A percentile compares a stretch with the other conserved stretches of the same genome.
Evolutionary conservation across 1,140 invertebrate species (phyloP).

Genomic region (Drosophila yakuba): DNA sequence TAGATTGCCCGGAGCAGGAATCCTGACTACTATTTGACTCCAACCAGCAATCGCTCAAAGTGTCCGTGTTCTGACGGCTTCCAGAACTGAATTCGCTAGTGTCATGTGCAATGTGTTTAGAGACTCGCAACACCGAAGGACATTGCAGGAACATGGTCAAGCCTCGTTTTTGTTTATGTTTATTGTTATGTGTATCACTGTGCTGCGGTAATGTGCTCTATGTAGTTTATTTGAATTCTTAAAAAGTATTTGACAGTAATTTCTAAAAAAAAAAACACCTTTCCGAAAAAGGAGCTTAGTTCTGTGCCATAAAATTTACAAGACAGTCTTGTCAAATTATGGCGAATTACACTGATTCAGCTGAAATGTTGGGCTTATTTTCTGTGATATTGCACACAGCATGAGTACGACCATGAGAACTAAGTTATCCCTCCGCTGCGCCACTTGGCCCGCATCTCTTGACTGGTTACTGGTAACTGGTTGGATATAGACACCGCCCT

Average conservation of each 20-base stretch:
- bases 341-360: constrained; percentile 1
- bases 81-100: no score
- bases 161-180: background rate
- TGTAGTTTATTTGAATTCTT: background rate
- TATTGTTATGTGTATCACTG: background rate
- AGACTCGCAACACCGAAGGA: background rate
- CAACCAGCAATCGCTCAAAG: background rate
- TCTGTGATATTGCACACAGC: background rate
- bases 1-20: background rate
- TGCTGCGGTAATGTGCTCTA: background rate
- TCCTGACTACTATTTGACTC: background rate
- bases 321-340: background rate
- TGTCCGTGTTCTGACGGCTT: background rate
- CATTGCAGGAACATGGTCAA: background rate
- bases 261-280: background rate
- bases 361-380: constrained; percentile 8
- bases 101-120: background rate
- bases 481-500: background rate
- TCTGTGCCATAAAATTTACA: no score
- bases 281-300: no score
- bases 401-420: background rate
- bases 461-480: background rate
- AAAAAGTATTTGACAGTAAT: background rate
- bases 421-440: constrained; percentile 1
- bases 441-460: constrained; percentile 26